phyloP scores from a whole-genome alignment of 2,113 vertebrate genomes.

The Hypomesus transpacificus region DNA sequence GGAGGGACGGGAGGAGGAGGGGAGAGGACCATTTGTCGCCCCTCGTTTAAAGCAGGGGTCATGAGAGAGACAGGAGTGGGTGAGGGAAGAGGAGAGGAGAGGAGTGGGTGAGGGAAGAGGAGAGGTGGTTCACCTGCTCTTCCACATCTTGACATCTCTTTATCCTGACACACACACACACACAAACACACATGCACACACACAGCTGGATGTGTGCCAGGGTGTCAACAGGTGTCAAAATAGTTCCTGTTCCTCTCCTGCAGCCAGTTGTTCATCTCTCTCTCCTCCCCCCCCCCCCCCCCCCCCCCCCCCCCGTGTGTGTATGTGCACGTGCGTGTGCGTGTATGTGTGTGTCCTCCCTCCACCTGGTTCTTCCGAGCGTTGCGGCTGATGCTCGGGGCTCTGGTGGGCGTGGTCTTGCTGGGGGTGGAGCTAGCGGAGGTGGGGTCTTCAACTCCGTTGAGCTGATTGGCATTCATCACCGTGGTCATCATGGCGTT shows the following conservation, averaged over 20 bases:
- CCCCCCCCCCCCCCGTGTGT: neutral
- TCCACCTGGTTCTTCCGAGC: slow-evolving; percentile 81
- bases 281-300: neutral
- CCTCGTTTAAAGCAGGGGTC: slow-evolving; percentile 21
- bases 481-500: slow-evolving; percentile 84
- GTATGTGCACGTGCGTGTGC: neutral
- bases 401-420: slow-evolving; percentile 76
- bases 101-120: too few species aligned
- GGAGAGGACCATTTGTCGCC: slow-evolving; percentile 35
- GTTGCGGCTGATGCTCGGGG: slow-evolving; percentile 74
- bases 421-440: slow-evolving; percentile 48
- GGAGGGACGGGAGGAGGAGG: neutral
- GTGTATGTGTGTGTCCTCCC: neutral
- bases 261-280: too few species aligned
- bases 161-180: too few species aligned
- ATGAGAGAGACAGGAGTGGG: neutral
- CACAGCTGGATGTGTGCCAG: too few species aligned
- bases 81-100: neutral
- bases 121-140: too few species aligned
- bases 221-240: too few species aligned
- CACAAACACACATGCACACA: too few species aligned
- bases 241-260: too few species aligned
- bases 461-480: slow-evolving; percentile 76
- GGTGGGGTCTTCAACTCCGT: slow-evolving; percentile 65
- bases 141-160: too few species aligned